Percentiles rank a stretch among this genome's conserved stretches.
phyloP scores from a whole-genome alignment of 2,888 invertebrate species.

The Lepeophtheirus nordmannii region DNA sequence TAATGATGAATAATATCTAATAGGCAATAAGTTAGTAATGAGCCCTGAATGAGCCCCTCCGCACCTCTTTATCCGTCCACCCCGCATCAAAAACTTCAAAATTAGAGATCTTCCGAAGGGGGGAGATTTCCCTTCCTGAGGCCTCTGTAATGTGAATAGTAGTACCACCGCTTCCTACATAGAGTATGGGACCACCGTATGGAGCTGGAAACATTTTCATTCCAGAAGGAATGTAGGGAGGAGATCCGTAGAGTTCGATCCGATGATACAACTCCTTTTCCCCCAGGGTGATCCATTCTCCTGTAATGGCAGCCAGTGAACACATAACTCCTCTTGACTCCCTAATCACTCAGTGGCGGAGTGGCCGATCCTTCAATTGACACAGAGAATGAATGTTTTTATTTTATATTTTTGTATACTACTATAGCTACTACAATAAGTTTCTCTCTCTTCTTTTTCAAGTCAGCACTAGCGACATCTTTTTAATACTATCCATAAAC shows the following conservation, averaged over 20 bases:
- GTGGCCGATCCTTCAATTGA: too few relatives aligned
- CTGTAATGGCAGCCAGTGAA: not conserved
- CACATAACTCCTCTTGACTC: not conserved
- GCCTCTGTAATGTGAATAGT: not conserved
- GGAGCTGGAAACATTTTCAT: not conserved
- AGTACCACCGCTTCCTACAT: not conserved
- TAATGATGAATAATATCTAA: too few relatives aligned
- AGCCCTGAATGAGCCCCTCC: too few relatives aligned
- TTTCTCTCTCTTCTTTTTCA: too few relatives aligned
- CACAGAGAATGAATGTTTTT: too few relatives aligned
- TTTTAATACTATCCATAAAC: too few relatives aligned
- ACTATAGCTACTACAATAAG: too few relatives aligned
- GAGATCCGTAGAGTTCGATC: not conserved
- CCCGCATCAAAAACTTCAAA: not conserved
- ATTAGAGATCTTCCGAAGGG: not conserved
- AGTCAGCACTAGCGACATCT: too few relatives aligned
- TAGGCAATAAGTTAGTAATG: too few relatives aligned
- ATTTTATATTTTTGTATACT: too few relatives aligned
- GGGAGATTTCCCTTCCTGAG: not conserved
- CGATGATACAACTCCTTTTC: not conserved
- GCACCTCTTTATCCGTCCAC: not conserved
- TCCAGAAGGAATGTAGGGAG: not conserved
- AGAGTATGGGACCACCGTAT: not conserved
- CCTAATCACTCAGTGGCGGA: too few relatives aligned
- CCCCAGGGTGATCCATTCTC: not conserved